These are phyloP conservation scores for Hyles euphorbiae DNA, from an alignment of 1,140 invertebrate genomes.

Conservation along the genomic window DNA sequence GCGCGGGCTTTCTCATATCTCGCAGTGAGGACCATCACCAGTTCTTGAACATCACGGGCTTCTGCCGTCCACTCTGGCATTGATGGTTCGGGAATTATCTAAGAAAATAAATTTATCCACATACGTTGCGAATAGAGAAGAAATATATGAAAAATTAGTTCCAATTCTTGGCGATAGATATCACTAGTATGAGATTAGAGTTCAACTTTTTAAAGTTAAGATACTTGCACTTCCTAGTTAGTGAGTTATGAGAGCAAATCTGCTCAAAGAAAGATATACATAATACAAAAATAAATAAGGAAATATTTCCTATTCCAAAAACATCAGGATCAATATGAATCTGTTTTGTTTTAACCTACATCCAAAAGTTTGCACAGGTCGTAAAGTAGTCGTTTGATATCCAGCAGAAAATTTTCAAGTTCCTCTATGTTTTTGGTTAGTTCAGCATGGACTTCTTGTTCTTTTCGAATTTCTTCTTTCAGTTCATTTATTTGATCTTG, in stretches of 20 bases:
- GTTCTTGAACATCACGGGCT: slow-evolving; percentile 50
- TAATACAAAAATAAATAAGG: too few species aligned
- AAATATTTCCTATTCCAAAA: too few species aligned
- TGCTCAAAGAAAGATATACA: too few species aligned
- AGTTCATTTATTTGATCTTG: slow-evolving; percentile 80
- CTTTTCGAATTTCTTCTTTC: slow-evolving; percentile 76
- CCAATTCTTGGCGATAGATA: slow-evolving; percentile 5
- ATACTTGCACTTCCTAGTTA: too few species aligned
- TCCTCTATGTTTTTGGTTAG: slow-evolving; percentile 69
- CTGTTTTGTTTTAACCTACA: slow-evolving; percentile 34
- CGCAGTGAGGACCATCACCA: slow-evolving; percentile 52
- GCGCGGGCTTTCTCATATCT: slow-evolving; percentile 52
- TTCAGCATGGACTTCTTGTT: slow-evolving; percentile 66
- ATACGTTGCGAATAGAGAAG: too few species aligned
- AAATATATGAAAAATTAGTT: too few species aligned
- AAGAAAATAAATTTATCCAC: slow-evolving; percentile 8
- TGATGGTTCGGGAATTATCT: slow-evolving; percentile 48
- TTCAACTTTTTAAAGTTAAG: too few species aligned
- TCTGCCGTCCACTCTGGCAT: slow-evolving; percentile 70
- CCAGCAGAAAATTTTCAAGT: slow-evolving; percentile 68
- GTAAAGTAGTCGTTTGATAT: slow-evolving; percentile 70
- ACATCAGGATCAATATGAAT: too few species aligned
- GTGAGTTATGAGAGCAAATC: too few species aligned
- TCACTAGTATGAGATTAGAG: background rate
- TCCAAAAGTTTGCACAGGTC: slow-evolving; percentile 67